Conservation (phyloP, 2,113 vertebrate genomes). For the Psephotus haematonotus region DNA sequence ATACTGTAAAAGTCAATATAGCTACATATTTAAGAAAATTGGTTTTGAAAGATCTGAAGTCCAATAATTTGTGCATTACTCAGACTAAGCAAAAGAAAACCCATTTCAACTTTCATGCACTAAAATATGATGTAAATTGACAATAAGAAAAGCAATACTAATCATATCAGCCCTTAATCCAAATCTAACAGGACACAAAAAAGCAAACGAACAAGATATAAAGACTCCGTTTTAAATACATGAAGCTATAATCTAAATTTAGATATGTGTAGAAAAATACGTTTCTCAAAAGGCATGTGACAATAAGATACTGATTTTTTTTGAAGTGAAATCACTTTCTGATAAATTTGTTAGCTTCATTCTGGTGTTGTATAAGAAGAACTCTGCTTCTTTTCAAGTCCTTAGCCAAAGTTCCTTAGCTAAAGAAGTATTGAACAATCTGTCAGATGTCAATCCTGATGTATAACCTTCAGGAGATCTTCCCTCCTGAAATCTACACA, state of each 20-base stretch:
- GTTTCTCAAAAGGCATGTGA: neutral
- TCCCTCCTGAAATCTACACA: neutral
- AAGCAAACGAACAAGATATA: neutral
- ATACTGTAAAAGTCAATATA: neutral
- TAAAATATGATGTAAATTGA: neutral
- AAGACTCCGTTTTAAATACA: neutral
- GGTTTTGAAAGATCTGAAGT: neutral
- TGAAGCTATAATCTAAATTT: neutral
- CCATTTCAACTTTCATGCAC: neutral
- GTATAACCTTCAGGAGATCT: neutral
- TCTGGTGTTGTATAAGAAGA: neutral
- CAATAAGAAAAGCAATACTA: neutral
- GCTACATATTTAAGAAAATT: neutral
- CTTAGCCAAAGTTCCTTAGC: neutral
- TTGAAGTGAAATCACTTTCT: neutral
- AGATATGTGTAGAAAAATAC: neutral
- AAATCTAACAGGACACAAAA: neutral
- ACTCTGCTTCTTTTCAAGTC: neutral
- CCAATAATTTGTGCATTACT: neutral
- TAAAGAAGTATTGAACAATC: neutral
- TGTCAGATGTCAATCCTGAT: neutral
- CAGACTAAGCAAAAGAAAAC: neutral
- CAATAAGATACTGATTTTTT: neutral
- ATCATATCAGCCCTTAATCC: neutral
- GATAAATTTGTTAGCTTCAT: neutral